Base-by-base conservation (phyloP, 2,113 vertebrate species). In the Acrocephalus arundinaceus region DNA sequence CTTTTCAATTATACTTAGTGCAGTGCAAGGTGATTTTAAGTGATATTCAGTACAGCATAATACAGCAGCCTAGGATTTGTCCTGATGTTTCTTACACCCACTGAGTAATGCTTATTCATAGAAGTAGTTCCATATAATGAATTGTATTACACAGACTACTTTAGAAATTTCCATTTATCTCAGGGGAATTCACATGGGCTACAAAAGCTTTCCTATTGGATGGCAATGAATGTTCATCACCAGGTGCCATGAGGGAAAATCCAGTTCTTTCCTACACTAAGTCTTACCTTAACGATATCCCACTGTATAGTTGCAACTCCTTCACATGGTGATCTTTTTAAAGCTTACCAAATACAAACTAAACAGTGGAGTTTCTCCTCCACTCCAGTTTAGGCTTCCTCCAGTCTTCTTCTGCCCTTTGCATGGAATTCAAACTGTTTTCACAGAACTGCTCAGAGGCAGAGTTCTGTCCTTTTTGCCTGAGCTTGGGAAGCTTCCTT, bases 51-150 rank as follows among this genome's bases (percentile, higher is more conserved):
- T 65, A 22, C 49, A 83, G 45, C 46, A 61, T 51, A 83, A 72
- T 20, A 73, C 11, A 85, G 45, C 19, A 87, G n/a, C 43, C 52
- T 62, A 73, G 78, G 31, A 75, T 85, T 82, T 85, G 55, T 80
- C 75, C 78, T 71, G 77, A 62, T 0, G 0, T 66, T 95, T 65
- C 82, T 86, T 63, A 86, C 33, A 81, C 24, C 54, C 30, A 66
- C 90, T 96, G 96, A 97, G 93, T 95, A 97, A 97, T 76, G 48
- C 92, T 96, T 96, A 97, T 93, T 97, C 93, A 96, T 55, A 89
- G 75, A 84, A 92, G 55, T 24, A 83, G 87, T 97, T 97, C 96
- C 87, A 91, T 74, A 88, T 35, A 96, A 80, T 59, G 82, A 88
- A 92, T 33, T 90, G 55, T 52, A 33, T 83, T 93, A 94, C 78